phyloP scores from a whole-genome alignment of 2,113 vertebrate species.

The Furnarius figulus region DNA sequence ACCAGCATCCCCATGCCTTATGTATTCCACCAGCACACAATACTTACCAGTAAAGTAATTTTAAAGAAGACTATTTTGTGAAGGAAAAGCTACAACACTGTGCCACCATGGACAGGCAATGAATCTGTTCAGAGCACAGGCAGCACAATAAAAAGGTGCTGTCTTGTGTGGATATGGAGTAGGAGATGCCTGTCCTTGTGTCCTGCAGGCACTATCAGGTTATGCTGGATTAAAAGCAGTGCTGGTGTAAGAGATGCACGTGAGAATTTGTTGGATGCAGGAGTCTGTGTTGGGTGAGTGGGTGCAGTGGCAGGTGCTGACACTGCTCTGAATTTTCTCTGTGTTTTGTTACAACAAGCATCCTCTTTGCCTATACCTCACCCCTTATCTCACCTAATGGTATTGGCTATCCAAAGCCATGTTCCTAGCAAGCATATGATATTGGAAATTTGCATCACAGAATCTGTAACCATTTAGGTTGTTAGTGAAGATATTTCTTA shows the following conservation, averaged over 20 bases:
- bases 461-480: neutral
- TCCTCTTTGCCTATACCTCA: neutral
- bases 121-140: neutral
- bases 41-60: neutral
- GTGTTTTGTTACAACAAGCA: neutral
- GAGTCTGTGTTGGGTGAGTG: neutral
- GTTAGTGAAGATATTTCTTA: neutral
- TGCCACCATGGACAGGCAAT: neutral
- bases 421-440: neutral
- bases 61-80: neutral
- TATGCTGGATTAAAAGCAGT: fast-evolving
- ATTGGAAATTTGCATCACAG: neutral
- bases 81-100: neutral
- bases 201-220: neutral
- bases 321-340: neutral
- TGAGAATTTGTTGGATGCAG: neutral
- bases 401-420: neutral
- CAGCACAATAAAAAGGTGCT: fast-evolving
- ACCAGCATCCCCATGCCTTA: neutral
- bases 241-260: neutral
- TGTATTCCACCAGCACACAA: neutral
- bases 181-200: neutral
- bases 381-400: neutral
- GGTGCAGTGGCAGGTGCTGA: neutral
- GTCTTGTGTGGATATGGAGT: neutral